Base-by-base conservation (phyloP, 2,797 vertebrate genomes). In the Halcyon smyrnensis region DNA sequence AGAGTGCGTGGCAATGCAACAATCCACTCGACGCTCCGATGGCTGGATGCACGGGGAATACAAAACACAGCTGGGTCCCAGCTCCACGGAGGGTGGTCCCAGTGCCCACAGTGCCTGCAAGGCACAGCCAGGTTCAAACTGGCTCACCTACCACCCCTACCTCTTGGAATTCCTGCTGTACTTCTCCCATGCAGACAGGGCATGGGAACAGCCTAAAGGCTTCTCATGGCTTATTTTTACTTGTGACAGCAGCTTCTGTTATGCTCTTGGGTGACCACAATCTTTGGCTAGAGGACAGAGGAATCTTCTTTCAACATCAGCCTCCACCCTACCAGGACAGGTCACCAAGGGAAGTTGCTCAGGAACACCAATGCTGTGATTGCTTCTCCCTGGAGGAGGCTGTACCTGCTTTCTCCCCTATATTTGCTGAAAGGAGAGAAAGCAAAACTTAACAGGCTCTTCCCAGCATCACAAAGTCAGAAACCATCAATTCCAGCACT, bases 11-110 rank as follows among this genome's bases (percentile, higher is more conserved):
- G 53, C 37, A 0, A 81, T 14, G 53, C 87, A 92, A 86, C 93
- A 76, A 84, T 67, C 87, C 27, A 67, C 87, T 87, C 71, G 70
- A 34, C 84, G 71, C 43, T 70, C 91, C 8, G 0, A 65, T 19
- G 82, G 53, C 60, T 62, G 89, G 60, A 85, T 27, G 76, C 77
- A 53, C 67, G 25, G 67, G 70, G 95, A 95, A 81, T 92, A 80
- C 74, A 82, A 64, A 84, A 19, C 69, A 48, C 63, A 87, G 69
- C 74, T 34, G 75, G 85, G 63, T 16, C 54, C 45, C 43, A 54
- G 71, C 63, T 57, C 77, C 84, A 77, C 80, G 12, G 23, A 46
- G 79, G 34, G 53, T 69, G 32, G 24, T 59, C 39, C 68, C 12
- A 8, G 37, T 46, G 78, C 62, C 45, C 36, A 30, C 16, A 6